phyloP scores from a whole-genome alignment of 1,140 invertebrate genomes.

The Drosophila watanabei region DNA sequence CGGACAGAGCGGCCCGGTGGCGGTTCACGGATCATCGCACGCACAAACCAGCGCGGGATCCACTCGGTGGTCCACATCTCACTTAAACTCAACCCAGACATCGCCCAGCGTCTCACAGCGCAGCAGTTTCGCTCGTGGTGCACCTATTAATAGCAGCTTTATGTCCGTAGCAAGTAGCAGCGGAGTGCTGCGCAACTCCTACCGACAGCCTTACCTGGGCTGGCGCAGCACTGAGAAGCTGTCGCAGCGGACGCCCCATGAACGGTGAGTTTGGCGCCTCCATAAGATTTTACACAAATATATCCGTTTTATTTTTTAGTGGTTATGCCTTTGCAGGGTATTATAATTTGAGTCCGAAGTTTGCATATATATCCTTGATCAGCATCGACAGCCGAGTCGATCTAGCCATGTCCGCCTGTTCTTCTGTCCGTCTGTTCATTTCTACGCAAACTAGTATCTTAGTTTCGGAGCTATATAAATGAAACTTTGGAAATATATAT shows the following conservation, averaged over 20 bases:
- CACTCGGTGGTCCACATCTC: conserved; percentile 94
- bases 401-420: no score
- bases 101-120: conserved; percentile 87
- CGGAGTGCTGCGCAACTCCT: conserved; percentile 86
- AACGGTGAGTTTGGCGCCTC: conserved; percentile 87
- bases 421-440: no score
- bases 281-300: no score
- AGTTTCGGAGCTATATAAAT: no score
- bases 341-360: no score
- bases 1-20: conserved; percentile 59
- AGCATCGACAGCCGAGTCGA: no score
- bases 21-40: conserved; percentile 1
- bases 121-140: conserved; percentile 83
- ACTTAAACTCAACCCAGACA: conserved; percentile 91
- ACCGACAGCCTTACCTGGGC: conserved; percentile 93
- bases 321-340: no score
- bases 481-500: no score
- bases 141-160: conserved; percentile 81
- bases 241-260: conserved; percentile 91
- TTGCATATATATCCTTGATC: no score
- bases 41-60: conserved; percentile 83
- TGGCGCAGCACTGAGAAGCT: conserved; percentile 94
- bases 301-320: no score
- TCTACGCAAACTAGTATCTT: no score
- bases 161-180: conserved; percentile 80